Percentiles rank a stretch among this genome's conserved stretches.
phyloP scores from a whole-genome alignment of 2,113 vertebrate genomes.

The Vulpes ferrilata region DNA sequence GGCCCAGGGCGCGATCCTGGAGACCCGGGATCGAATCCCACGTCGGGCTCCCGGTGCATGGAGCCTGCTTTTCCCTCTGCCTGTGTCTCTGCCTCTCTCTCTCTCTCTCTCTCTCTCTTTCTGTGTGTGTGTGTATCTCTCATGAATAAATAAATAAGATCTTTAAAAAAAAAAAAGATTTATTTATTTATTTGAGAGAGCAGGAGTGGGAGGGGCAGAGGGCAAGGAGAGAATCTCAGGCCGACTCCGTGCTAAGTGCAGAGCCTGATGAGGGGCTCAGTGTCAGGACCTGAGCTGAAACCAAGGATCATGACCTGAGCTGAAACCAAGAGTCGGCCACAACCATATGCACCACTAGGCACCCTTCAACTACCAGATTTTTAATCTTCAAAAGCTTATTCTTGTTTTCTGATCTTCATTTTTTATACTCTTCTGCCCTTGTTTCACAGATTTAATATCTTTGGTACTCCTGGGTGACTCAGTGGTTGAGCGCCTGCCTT shows the following conservation, averaged over 20 bases:
- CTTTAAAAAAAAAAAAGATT: not conserved
- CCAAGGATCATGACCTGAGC: not conserved
- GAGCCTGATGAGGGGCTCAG: not conserved
- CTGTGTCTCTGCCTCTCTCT: no score
- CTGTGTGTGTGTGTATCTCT: no score
- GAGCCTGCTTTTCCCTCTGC: no score
- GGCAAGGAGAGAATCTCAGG: not conserved
- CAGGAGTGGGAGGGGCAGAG: not conserved
- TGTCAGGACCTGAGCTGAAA: no score
- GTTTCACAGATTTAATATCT: not conserved
- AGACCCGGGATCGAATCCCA: no score
- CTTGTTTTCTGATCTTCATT: not conserved
- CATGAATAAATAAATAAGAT: no score
- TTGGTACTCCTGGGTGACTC: not conserved
- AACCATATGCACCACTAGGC: not conserved
- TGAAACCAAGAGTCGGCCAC: not conserved
- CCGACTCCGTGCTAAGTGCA: not conserved
- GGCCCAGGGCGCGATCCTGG: no score
- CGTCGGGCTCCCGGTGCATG: no score
- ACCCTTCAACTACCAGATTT: not conserved
- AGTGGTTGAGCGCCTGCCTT: no score
- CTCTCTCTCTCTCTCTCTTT: no score
- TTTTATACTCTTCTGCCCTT: constrained; percentile 14
- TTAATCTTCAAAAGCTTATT: constrained; percentile 30
- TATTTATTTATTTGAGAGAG: not conserved